Evolutionary conservation across 1,140 invertebrate genomes (phyloP).

Genomic region (Drosophila dunni): DNA sequence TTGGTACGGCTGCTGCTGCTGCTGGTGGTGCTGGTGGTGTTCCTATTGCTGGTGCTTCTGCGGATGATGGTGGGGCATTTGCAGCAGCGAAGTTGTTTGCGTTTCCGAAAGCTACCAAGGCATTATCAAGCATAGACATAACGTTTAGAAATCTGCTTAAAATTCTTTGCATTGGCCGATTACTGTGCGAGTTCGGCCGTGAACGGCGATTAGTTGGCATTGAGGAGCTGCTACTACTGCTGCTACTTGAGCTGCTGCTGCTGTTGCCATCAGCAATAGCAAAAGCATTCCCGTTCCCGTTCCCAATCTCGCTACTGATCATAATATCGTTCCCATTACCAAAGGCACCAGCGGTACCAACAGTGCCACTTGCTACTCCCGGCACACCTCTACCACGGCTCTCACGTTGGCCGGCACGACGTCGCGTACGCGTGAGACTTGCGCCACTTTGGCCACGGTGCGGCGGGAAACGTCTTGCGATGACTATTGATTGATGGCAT

Average conservation of each 20-base stretch:
- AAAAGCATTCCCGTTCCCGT: conserved; percentile 2
- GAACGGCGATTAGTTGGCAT: background rate
- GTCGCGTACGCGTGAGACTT: conserved; percentile 12
- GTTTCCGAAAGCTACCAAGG: conserved; percentile 59
- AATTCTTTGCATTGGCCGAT: conserved; percentile 31
- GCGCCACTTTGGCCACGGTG: conserved; percentile 11
- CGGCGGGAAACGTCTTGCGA: conserved; percentile 16
- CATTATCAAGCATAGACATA: conserved; percentile 46
- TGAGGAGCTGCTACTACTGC: conserved; percentile 3
- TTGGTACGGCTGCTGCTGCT: background rate
- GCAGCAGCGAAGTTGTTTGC: conserved; percentile 2
- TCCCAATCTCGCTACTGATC: background rate
- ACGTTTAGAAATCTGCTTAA: conserved; percentile 47
- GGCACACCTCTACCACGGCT: conserved; percentile 12
- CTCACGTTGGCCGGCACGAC: conserved; percentile 32
- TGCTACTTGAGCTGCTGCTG: no score
- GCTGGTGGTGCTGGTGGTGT: background rate
- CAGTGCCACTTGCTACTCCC: conserved; percentile 16
- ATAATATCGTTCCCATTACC: background rate
- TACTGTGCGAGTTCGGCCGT: background rate
- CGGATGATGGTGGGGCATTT: conserved; percentile 1
- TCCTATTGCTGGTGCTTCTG: conserved; percentile 1
- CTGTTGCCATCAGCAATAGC: conserved; percentile 46
- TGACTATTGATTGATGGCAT: conserved; percentile 33
- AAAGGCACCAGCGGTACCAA: conserved; percentile 9